phyloP scores from a whole-genome alignment of 2,888 invertebrate species.

The Pandemis heparana region DNA sequence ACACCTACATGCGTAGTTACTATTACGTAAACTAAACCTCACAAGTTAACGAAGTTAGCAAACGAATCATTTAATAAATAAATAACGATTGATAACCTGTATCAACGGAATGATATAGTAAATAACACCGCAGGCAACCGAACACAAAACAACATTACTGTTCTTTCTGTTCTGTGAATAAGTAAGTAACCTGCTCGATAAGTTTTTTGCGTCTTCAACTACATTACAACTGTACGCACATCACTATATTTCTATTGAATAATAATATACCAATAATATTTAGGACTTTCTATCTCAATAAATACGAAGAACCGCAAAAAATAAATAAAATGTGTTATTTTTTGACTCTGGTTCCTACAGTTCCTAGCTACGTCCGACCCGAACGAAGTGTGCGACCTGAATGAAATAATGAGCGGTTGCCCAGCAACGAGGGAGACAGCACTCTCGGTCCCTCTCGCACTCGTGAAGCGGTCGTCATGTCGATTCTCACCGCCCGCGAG shows the following conservation, averaged over 20 bases:
- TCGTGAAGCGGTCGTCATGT: conserved; percentile 36
- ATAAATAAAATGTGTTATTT: background rate
- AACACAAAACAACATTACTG: background rate
- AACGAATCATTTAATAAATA: background rate
- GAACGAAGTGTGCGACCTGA: conserved; percentile 19
- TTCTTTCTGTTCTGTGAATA: background rate
- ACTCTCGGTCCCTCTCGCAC: conserved; percentile 38
- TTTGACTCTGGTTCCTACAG: conserved; percentile 1
- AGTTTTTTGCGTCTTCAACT: background rate
- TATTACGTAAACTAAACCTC: background rate
- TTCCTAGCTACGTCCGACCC: conserved; percentile 12
- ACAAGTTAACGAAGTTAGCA: background rate
- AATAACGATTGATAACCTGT: background rate
- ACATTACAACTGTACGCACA: background rate
- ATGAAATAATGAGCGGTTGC: conserved; percentile 25
- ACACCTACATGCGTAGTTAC: background rate
- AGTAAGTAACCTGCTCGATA: conserved; percentile 14
- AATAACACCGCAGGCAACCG: background rate
- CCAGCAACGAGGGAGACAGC: conserved; percentile 30
- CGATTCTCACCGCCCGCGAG: conserved; percentile 48
- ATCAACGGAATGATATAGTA: background rate
- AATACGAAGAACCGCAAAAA: background rate
- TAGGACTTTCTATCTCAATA: background rate
- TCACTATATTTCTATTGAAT: background rate
- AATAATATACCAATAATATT: background rate